Evolutionary conservation across 2,113 vertebrate species (phyloP), one percentile per base, ranked within the genome.

Genomic region (Caretta caretta): DNA sequence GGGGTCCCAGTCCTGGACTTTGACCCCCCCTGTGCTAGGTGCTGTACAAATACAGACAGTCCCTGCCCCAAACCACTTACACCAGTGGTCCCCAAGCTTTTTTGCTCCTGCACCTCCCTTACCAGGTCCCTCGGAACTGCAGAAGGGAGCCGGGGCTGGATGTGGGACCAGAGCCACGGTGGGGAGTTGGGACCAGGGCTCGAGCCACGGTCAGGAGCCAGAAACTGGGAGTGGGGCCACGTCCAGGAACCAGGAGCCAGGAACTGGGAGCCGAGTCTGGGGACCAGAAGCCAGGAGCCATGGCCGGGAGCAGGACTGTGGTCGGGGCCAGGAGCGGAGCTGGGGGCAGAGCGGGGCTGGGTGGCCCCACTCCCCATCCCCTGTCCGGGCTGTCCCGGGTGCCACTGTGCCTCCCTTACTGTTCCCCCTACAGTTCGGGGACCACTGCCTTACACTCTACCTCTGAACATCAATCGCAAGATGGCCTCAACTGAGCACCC

Each of bases 221-320:
- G 57, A 10, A 31, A 59, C 57, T 31, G 57, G 57, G 27, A 59
- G 12, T 2, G 25, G 57, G 25, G 24, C 24, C 10, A 25, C 4
- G 10, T 25, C 24, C 25, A 5, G 56, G 56, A 27, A 27, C 57
- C 11, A 27, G 57, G 27, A 59, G 56, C 56, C 10, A 9, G 56
- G 56, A 25, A 25, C 56, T 24, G 24, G 20, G 69, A 42, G 20
- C 72, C 24, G 2, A 2, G 2, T 22, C 72, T 42, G 38, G 38
- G 20, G 46, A 22, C 20, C 1, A 3, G 14, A 53, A 54, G 24
- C n/a, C 72, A 42, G 72, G 10, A 46, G 20, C 72, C 38, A 24
- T 1, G 24, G 10, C 38, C 10, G 8, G 38, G n/a, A 22, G 38
- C 9, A 2, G 22, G n/a, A 17, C 51, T 38, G 5, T 1, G 4